Base-by-base conservation (phyloP, 2,113 vertebrate species). In the Greenwoodochromis staneri region DNA sequence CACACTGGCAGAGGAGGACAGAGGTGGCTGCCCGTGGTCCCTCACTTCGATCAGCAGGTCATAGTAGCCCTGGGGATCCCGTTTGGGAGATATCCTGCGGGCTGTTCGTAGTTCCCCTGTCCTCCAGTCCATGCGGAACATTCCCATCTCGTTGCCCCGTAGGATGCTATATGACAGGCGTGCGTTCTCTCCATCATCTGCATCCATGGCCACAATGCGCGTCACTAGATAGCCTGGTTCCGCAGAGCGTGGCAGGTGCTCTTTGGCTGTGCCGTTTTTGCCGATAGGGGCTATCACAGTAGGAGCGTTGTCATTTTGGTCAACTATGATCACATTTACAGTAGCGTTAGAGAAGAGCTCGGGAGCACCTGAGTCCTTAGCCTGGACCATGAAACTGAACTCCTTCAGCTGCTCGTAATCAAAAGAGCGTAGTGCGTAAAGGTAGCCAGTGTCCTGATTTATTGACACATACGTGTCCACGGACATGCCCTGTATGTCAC, bases 91-190 rank as follows among this genome's bases (percentile, higher is more conserved):
- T 82, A 99, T 97, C 85, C 97, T 95, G 73, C 98, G 97, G 2
- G 98, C 98, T 0, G 98, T 99, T 92, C 98, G 97, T 45, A 99
- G 96, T 94, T 99, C 98, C 5, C 99, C 99, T 0, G 98, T 99
- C 93, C 98, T 97, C 98, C 98, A 99, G 94, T 99, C 99, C 97
- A 99, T 98, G 80, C 98, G 97, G 89, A 99, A 99, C 82, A 99
- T 97, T 54, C 97, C 98, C 95, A 98, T 97, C 82, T 99, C 98
- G 80, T 99, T 99, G 82, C 99, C 99, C 19, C 97, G 96, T 87
- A 97, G 96, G 61, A 99, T 97, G 95, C 98, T 99, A 93, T 99
- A 99, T 40, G 98, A 99, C 85, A 99, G 97, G 17, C 98, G 97
- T 3, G 98, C 98, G 94, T 99, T 99, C 88, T 99, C 99, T 1